phyloP scores from a whole-genome alignment of 2,888 invertebrate genomes.

The Lobophora halterata region DNA sequence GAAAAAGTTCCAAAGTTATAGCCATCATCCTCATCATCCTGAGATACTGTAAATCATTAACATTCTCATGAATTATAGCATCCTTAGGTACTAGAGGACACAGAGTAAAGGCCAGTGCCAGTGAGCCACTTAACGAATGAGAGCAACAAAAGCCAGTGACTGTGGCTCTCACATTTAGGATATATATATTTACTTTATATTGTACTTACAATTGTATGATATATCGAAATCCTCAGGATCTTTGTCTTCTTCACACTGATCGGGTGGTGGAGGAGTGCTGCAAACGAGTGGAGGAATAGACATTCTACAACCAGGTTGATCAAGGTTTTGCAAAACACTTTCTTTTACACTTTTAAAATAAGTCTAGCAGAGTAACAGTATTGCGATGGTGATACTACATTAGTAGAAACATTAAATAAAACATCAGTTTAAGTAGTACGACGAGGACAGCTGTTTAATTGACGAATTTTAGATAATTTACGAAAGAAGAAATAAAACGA shows the following conservation, averaged over 20 bases:
- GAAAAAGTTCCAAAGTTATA: conserved; percentile 63
- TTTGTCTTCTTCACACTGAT: conserved; percentile 83
- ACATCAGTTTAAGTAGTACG: conserved; percentile 25
- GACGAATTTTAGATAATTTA: conserved; percentile 58
- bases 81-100: too few relatives aligned
- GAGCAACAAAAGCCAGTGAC: too few relatives aligned
- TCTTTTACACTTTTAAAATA: conserved; percentile 28
- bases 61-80: conserved; percentile 3
- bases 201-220: conserved; percentile 70
- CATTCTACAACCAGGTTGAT: conserved; percentile 59
- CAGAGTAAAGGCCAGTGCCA: too few relatives aligned
- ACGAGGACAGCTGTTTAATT: conserved; percentile 71
- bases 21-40: conserved; percentile 62
- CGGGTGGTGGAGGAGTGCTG: conserved; percentile 84
- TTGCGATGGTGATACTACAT: too few relatives aligned
- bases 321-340: conserved; percentile 35
- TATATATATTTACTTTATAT: too few relatives aligned
- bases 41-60: conserved; percentile 57
- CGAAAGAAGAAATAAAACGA: conserved; percentile 23
- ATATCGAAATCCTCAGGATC: conserved; percentile 75
- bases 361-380: too few relatives aligned
- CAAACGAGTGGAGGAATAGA: conserved; percentile 85
- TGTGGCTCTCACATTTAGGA: too few relatives aligned
- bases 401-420: conserved; percentile 17
- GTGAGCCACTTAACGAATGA: too few relatives aligned